phyloP scores from a whole-genome alignment of 2,888 invertebrate genomes.

The Nymphalis c-album region DNA sequence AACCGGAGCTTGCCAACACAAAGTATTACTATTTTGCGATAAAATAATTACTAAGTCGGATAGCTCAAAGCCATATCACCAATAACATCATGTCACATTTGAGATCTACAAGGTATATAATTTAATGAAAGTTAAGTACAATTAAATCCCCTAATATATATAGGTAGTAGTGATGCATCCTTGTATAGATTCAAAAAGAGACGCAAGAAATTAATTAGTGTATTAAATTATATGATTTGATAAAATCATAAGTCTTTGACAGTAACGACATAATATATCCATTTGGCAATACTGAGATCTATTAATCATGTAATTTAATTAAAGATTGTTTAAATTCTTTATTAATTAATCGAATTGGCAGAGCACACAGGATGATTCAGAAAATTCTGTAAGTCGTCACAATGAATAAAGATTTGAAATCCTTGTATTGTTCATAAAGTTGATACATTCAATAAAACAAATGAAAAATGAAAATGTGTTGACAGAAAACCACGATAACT shows the following conservation, averaged over 20 bases:
- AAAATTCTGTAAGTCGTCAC: not conserved
- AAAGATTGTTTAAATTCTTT: not conserved
- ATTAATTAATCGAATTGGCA: not conserved
- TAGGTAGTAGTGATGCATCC: not conserved
- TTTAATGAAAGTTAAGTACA: no score
- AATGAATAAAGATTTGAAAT: not conserved
- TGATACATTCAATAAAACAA: no score
- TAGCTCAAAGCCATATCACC: no score
- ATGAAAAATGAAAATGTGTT: no score
- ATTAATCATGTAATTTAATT: constrained; percentile 2
- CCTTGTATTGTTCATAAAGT: no score
- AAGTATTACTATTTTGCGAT: no score
- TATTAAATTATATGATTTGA: not conserved
- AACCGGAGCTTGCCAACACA: no score
- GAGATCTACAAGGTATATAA: no score
- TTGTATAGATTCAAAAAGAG: not conserved
- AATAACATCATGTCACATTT: no score
- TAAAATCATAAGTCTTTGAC: not conserved
- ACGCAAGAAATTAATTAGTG: not conserved
- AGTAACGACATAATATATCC: not conserved
- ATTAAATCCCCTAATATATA: no score
- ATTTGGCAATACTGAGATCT: not conserved
- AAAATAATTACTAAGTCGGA: no score
- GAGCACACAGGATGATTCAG: not conserved
- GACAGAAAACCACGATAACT: no score